These are phyloP conservation scores for Porites rus DNA, from an alignment of 92 coral and sea anemone genomes.

Conservation along the genomic window DNA sequence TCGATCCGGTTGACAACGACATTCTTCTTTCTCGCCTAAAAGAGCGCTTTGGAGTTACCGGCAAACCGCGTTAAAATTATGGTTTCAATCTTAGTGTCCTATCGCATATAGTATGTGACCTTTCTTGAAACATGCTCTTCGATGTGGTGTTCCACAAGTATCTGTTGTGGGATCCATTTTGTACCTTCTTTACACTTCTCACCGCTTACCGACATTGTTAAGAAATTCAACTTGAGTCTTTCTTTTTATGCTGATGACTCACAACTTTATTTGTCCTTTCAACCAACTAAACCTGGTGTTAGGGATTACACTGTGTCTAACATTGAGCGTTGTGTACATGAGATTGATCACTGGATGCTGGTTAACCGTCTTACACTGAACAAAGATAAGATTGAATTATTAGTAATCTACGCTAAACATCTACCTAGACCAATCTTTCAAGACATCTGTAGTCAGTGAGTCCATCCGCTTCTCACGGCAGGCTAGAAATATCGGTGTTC, in stretches of 20 bases:
- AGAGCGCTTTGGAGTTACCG: neutral
- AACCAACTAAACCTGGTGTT: neutral
- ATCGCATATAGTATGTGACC: neutral
- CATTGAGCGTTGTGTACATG: neutral
- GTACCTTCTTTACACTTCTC: neutral
- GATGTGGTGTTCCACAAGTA: neutral
- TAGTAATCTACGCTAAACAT: neutral
- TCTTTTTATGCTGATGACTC: neutral
- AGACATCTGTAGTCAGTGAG: no score
- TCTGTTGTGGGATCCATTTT: neutral
- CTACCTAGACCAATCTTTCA: no score
- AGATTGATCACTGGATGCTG: conserved; percentile 12
- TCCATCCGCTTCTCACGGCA: no score
- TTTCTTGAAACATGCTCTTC: neutral
- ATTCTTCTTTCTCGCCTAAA: neutral
- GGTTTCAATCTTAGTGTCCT: neutral
- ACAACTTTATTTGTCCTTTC: neutral
- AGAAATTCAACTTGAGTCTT: neutral
- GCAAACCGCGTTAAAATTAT: neutral
- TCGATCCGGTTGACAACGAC: neutral
- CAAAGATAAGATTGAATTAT: neutral
- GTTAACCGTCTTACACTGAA: neutral
- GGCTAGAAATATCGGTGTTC: no score
- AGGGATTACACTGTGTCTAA: neutral
- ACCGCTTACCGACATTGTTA: neutral